Evolutionary conservation across 2,797 vertebrate genomes (phyloP), one percentile per base, ranked within the genome.

Genomic region (Sitta carolinensis): DNA sequence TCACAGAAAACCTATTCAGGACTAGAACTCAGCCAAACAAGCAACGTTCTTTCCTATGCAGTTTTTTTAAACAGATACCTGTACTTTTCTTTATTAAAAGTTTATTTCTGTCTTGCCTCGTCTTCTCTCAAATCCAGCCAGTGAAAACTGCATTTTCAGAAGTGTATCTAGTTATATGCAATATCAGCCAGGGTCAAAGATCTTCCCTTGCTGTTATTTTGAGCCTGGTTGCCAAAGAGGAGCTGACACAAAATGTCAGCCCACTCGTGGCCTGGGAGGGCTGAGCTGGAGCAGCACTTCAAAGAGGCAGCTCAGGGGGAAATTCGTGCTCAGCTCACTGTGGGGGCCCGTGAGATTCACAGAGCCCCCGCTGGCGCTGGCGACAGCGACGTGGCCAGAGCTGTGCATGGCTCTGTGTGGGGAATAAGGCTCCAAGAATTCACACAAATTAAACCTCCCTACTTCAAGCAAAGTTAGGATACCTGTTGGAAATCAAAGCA

Each of bases 151-250:
- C 21, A 5, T 62, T 88, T 95, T 94, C 78, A 88, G 80, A 42
- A 70, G 21, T 42, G 8, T 29, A 78, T 75, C 50, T 72, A 52
- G 67, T 77, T 75, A 83, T 51, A 83, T n/a, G n/a, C 81, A 67
- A 32, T 63, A 87, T 76, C 38, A 62, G 54, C 16, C 38, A 26
- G 87, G 87, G 92, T 87, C 73, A 90, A 75, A 95, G 87, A 4
- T 82, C 68, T 42, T 34, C 61, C 64, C 94, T 94, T 85, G 62
- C 87, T 84, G 68, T 84, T 95, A 93, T 95, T 97, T 94, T 43
- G 26, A 91, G 93, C 64, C 62, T 0, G 0, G 34, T 29, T 61
- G 27, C 59, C 64, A 74, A 93, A 66, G 7, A 81, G 79, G 76
- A 80, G 69, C 69, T 51, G 74, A 36, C 83, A 73, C 90, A 94